Evolutionary conservation across 2,888 invertebrate genomes (phyloP).

Genomic region (Baronia brevicornis): DNA sequence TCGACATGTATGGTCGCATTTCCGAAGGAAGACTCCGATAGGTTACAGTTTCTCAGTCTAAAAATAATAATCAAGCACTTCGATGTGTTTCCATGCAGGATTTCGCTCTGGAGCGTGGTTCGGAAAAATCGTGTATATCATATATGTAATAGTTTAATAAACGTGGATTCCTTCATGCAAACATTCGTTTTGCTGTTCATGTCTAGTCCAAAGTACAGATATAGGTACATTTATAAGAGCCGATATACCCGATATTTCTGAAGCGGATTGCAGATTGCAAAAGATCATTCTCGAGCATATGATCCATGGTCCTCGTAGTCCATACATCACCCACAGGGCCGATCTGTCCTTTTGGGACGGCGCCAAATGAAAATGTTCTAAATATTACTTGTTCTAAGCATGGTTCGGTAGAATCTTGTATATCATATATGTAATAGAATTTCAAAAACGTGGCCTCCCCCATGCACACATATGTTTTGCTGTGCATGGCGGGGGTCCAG

Average conservation of each 20-base stretch:
- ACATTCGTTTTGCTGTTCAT: conserved; percentile 9
- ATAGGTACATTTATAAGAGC: conserved; percentile 10
- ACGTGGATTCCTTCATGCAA: too few species aligned
- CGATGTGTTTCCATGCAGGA: conserved; percentile 3
- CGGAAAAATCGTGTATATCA: conserved; percentile 10
- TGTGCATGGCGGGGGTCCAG: conserved; percentile 10
- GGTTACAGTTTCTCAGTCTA: background rate
- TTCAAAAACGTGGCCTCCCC: too few species aligned
- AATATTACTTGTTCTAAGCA: background rate
- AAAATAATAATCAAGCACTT: conserved; percentile 1
- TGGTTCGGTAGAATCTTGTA: conserved; percentile 13
- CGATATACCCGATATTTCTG: conserved; percentile 4
- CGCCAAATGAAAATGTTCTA: conserved; percentile 3
- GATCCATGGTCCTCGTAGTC: conserved; percentile 17
- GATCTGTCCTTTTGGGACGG: conserved; percentile 7
- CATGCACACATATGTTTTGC: conserved; percentile 8
- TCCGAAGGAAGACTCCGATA: conserved; percentile 11
- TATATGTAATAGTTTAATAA: conserved; percentile 14
- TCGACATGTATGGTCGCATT: conserved; percentile 15
- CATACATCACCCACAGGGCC: conserved; percentile 4
- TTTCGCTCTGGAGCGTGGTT: conserved; percentile 6
- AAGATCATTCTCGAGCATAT: conserved; percentile 11
- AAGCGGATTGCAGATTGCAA: too few species aligned
- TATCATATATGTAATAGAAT: conserved; percentile 13
- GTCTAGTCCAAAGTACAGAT: conserved; percentile 10